Evolutionary conservation across 2,888 invertebrate genomes (phyloP).

Genomic region (Cremastobaeus sp.): DNA sequence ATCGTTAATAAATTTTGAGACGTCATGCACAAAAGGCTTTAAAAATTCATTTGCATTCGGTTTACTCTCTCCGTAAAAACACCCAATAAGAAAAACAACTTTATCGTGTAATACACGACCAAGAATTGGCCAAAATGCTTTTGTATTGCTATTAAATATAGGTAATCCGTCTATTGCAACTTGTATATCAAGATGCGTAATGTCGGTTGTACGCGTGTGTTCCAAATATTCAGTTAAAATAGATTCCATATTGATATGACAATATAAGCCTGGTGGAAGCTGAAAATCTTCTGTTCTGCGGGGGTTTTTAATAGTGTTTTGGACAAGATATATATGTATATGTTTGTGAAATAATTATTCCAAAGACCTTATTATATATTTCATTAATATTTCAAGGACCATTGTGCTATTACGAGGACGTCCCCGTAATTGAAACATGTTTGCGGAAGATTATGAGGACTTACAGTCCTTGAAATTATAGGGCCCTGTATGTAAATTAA

Average conservation of each 20-base stretch:
- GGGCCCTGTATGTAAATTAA: too few relatives aligned
- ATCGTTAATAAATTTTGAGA: not conserved
- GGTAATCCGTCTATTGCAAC: not conserved
- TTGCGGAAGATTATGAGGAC: too few relatives aligned
- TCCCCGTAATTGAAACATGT: too few relatives aligned
- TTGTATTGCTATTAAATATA: not conserved
- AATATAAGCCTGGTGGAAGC: slow-evolving; percentile 15
- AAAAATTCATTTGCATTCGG: slow-evolving; percentile 11
- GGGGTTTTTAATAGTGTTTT: too few relatives aligned
- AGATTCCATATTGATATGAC: slow-evolving; percentile 7
- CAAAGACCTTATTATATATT: too few relatives aligned
- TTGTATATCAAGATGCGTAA: not conserved
- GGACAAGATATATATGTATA: too few relatives aligned
- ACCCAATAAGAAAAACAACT: slow-evolving; percentile 3
- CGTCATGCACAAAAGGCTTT: not conserved
- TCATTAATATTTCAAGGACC: too few relatives aligned
- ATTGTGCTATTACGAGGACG: too few relatives aligned
- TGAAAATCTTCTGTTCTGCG: slow-evolving; percentile 1
- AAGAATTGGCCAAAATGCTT: slow-evolving; percentile 1
- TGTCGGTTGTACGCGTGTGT: too few relatives aligned
- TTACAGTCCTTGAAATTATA: too few relatives aligned
- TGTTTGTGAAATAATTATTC: too few relatives aligned
- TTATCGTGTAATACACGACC: not conserved
- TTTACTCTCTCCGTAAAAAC: slow-evolving; percentile 4
- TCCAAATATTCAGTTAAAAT: slow-evolving; percentile 5